phyloP scores from a whole-genome alignment of 2,113 vertebrate genomes.

The Notarius lentiginosus region DNA sequence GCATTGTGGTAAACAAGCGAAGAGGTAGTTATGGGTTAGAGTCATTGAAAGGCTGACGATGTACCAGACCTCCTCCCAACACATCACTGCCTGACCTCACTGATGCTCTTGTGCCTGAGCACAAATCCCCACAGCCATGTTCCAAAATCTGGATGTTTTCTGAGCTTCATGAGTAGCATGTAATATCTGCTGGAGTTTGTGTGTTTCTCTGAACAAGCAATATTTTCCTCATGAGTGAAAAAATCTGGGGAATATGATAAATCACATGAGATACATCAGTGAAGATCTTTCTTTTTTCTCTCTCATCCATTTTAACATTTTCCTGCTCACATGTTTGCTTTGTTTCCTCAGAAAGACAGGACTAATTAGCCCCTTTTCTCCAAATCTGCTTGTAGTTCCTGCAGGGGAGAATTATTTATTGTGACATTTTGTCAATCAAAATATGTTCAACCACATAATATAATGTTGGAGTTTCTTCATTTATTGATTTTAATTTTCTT shows the following conservation, averaged over 20 bases:
- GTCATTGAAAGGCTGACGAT: too few species aligned
- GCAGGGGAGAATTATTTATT: not conserved
- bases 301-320: not conserved
- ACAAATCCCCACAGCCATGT: not conserved
- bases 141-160: not conserved
- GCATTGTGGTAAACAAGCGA: too few species aligned
- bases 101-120: not conserved
- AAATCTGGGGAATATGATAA: not conserved
- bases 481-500: not conserved
- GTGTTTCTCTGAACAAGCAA: not conserved
- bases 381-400: not conserved
- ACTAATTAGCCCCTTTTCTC: not conserved
- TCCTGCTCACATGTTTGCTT: not conserved
- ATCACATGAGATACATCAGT: not conserved
- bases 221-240: not conserved
- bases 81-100: not conserved
- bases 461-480: not conserved
- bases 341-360: not conserved
- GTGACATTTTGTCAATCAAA: slow-evolving; percentile 13
- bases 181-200: not conserved
- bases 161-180: not conserved
- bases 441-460: not conserved
- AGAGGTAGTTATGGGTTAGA: too few species aligned
- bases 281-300: not conserved
- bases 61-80: too few species aligned